Evolutionary conservation across 2,888 invertebrate species (phyloP).

Genomic region (Steromphala cineraria): DNA sequence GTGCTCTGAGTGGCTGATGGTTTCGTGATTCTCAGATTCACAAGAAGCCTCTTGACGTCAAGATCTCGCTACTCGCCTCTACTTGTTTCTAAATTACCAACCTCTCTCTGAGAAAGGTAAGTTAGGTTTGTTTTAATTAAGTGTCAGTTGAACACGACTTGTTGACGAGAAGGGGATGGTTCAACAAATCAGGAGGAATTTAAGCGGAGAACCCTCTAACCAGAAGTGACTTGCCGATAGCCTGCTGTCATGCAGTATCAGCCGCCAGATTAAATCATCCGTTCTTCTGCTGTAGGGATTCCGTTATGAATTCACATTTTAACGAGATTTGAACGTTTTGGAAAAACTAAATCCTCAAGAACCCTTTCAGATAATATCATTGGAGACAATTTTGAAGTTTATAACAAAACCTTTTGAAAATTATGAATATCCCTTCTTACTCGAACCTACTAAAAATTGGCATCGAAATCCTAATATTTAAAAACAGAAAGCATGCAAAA

Average conservation of each 20-base stretch:
- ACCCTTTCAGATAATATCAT: too few relatives aligned
- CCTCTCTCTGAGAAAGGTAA: not conserved
- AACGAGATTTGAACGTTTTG: too few relatives aligned
- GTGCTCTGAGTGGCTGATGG: not conserved
- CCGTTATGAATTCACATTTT: too few relatives aligned
- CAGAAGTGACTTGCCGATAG: not conserved
- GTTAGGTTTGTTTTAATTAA: constrained; percentile 13
- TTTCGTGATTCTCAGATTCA: not conserved
- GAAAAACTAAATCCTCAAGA: too few relatives aligned
- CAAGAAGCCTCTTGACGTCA: not conserved
- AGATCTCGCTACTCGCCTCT: not conserved
- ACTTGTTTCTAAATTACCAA: not conserved
- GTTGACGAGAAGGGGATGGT: not conserved
- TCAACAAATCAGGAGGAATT: not conserved
- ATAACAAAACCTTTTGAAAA: too few relatives aligned
- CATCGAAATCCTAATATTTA: too few relatives aligned
- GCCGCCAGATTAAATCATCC: too few relatives aligned
- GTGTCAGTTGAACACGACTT: not conserved
- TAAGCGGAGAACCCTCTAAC: not conserved
- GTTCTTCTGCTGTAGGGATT: too few relatives aligned
- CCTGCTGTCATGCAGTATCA: not conserved
- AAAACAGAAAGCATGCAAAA: too few relatives aligned
- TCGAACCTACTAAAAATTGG: too few relatives aligned
- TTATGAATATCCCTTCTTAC: too few relatives aligned
- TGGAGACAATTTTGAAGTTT: too few relatives aligned